Conservation (phyloP, 2,113 vertebrate genomes). For the Spea bombifrons region DNA sequence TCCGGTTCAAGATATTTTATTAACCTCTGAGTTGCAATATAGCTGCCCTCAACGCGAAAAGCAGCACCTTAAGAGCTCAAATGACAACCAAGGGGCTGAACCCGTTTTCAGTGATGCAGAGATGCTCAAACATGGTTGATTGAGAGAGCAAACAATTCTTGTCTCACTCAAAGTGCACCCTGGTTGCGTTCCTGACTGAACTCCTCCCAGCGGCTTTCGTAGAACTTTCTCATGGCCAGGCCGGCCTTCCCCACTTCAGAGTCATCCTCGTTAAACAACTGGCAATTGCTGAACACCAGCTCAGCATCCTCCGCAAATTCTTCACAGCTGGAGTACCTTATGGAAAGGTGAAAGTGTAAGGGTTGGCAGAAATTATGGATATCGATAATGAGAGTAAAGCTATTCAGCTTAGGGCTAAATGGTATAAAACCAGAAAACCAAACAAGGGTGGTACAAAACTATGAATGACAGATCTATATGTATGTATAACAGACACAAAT, state of each 20-base stretch:
- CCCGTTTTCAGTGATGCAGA: conserved; percentile 24
- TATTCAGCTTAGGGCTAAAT: no score
- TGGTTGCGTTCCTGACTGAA: conserved; percentile 81
- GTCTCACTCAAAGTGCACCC: conserved; percentile 59
- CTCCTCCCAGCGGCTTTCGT: conserved; percentile 91
- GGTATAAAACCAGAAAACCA: no score
- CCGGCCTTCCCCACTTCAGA: conserved; percentile 87
- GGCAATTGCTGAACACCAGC: conserved; percentile 90
- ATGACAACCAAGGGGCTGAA: conserved; percentile 12
- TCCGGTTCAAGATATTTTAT: not conserved
- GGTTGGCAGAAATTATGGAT: no score
- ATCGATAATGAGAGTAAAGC: no score
- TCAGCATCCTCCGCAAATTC: conserved; percentile 87
- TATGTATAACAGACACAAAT: no score
- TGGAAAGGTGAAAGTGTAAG: not conserved
- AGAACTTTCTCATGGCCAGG: conserved; percentile 84
- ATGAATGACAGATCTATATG: no score
- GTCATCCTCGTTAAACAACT: conserved; percentile 90
- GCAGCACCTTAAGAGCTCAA: conserved; percentile 8
- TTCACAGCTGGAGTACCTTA: conserved; percentile 84
- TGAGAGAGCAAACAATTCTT: not conserved
- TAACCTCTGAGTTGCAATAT: conserved; percentile 2
- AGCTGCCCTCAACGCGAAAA: conserved; percentile 1
- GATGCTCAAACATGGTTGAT: conserved; percentile 15
- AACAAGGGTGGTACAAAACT: no score